Conservation (phyloP, 2,113 vertebrate genomes). For the Suricata suricatta region DNA sequence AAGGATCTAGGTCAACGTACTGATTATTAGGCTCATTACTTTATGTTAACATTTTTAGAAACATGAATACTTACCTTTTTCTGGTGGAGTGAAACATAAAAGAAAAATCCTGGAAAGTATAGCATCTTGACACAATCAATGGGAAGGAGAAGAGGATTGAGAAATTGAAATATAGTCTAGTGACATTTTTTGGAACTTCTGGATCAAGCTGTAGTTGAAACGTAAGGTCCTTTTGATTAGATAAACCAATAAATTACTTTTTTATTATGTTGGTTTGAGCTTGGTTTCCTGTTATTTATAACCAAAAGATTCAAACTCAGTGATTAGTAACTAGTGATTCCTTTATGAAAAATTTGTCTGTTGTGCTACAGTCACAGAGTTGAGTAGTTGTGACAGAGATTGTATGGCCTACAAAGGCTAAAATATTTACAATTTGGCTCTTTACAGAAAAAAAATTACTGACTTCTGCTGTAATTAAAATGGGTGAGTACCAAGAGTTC, state of each 20-base stretch:
- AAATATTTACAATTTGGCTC: conserved; percentile 39
- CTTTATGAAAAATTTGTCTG: conserved; percentile 4
- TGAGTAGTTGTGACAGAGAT: conserved; percentile 38
- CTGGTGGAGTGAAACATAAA: background rate
- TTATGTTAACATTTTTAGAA: conserved; percentile 8
- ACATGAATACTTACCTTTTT: background rate
- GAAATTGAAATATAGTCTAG: background rate
- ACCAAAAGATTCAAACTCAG: background rate
- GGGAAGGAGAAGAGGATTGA: background rate
- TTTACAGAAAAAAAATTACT: conserved; percentile 33
- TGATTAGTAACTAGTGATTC: background rate
- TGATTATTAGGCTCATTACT: background rate
- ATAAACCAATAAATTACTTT: background rate
- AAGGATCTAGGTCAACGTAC: background rate
- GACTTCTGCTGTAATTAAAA: conserved; percentile 24
- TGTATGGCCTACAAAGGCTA: background rate
- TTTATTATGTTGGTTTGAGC: background rate
- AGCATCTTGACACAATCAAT: background rate
- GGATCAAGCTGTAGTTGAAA: background rate
- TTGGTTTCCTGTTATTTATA: background rate
- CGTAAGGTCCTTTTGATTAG: background rate
- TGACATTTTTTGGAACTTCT: background rate
- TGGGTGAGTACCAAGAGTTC: background rate
- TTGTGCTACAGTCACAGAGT: background rate
- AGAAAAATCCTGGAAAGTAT: background rate